Evolutionary conservation across 2,113 vertebrate species (phyloP).

Genomic region (Centropus unirufus): DNA sequence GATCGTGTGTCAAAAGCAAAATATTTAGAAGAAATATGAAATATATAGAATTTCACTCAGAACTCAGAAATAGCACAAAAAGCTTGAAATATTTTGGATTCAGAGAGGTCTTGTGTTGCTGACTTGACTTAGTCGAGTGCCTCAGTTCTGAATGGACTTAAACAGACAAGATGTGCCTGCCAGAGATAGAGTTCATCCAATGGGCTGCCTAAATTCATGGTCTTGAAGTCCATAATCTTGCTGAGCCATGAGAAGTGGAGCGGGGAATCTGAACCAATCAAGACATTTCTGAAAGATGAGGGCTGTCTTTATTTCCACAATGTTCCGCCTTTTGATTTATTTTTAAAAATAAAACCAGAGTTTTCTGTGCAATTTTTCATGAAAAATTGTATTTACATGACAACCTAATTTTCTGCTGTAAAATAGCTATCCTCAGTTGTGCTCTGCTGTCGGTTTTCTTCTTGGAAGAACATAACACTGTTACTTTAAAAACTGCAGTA

Average conservation of each 20-base stretch:
- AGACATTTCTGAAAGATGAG: background rate
- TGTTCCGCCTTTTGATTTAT: background rate
- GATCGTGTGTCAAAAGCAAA: background rate
- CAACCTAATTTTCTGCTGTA: background rate
- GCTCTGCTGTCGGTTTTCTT: background rate
- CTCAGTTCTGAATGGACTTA: background rate
- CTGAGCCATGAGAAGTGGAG: background rate
- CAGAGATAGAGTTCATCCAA: background rate
- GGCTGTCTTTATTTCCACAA: background rate
- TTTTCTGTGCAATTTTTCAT: background rate
- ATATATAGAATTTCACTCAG: background rate
- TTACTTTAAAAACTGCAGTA: background rate
- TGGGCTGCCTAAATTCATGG: background rate
- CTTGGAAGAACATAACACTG: background rate
- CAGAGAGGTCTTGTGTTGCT: background rate
- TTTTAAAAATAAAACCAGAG: background rate
- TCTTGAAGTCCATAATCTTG: background rate
- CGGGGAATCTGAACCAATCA: background rate
- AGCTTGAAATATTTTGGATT: background rate
- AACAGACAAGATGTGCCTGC: background rate
- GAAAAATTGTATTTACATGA: background rate
- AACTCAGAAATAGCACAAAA: background rate
- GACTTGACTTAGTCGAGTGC: background rate
- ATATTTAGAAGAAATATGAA: background rate
- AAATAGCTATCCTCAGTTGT: background rate